Percentiles rank a stretch among this genome's conserved stretches.
Conservation (phyloP, 1,140 invertebrate species). For the Dendrolimus kikuchii region DNA sequence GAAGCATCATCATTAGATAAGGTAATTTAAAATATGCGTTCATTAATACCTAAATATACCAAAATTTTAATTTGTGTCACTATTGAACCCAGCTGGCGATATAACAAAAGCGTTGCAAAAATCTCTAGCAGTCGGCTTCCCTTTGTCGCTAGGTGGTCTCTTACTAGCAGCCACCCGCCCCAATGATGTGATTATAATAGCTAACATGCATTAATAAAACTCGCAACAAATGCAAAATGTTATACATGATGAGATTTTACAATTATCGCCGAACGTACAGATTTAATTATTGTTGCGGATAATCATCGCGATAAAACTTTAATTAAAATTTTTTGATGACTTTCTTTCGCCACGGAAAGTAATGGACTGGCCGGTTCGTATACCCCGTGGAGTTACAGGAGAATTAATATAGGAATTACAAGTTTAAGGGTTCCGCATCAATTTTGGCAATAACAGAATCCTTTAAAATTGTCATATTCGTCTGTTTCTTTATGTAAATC, state of each 20-base stretch:
- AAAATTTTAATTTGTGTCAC: conserved; percentile 9
- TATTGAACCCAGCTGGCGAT: conserved; percentile 35
- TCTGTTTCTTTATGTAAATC: no score
- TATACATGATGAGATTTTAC: conserved; percentile 24
- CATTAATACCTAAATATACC: no score
- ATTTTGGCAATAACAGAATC: no score
- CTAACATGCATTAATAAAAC: conserved; percentile 43
- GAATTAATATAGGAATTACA: conserved; percentile 17
- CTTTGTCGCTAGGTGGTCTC: conserved; percentile 66
- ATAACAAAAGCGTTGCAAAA: conserved; percentile 60
- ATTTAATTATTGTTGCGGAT: conserved; percentile 39
- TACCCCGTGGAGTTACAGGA: background rate
- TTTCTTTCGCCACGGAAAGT: conserved; percentile 34
- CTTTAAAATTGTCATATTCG: no score
- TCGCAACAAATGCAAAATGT: conserved; percentile 9
- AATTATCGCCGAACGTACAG: conserved; percentile 33
- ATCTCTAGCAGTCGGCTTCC: conserved; percentile 49
- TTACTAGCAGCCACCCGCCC: conserved; percentile 24
- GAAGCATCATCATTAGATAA: no score
- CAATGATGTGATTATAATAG: conserved; percentile 67
- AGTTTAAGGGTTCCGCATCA: background rate
- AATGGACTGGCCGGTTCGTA: conserved; percentile 17
- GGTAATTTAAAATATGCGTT: no score
- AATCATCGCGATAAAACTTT: conserved; percentile 36
- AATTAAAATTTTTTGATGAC: conserved; percentile 49